Evolutionary conservation across 2,888 invertebrate genomes (phyloP).

Genomic region (Minunthozetes semirufus): DNA sequence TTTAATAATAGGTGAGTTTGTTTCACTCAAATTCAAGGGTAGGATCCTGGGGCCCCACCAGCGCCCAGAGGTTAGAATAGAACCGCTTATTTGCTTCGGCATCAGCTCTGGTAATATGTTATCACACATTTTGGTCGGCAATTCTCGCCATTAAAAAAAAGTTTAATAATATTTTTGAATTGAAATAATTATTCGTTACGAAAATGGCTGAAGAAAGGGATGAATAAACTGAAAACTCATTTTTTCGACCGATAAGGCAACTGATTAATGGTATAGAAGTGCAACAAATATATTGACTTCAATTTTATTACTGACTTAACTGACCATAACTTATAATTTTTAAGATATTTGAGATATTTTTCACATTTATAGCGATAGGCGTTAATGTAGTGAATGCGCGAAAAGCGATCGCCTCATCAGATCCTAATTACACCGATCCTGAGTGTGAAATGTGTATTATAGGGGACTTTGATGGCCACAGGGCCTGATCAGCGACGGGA

Average conservation of each 20-base stretch:
- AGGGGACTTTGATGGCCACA: not conserved
- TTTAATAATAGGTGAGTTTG: not conserved
- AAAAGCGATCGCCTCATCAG: conserved; percentile 10
- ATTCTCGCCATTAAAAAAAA: not conserved
- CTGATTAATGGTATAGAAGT: not conserved
- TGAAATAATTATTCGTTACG: not conserved
- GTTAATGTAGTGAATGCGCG: not conserved
- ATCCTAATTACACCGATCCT: conserved; percentile 10
- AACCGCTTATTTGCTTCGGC: too few species aligned
- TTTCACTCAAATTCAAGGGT: not conserved
- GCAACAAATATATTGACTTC: not conserved
- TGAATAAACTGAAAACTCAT: not conserved
- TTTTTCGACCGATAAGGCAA: not conserved
- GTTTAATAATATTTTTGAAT: not conserved
- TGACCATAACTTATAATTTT: not conserved
- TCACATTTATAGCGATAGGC: not conserved
- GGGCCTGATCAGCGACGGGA: not conserved
- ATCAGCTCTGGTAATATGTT: too few species aligned
- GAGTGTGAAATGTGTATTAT: conserved; percentile 29
- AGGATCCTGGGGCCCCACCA: not conserved
- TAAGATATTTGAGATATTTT: conserved; percentile 6
- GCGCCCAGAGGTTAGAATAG: not conserved
- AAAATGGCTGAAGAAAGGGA: not conserved
- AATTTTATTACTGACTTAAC: not conserved
- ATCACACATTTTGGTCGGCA: not conserved